Evolutionary conservation across 2,888 invertebrate species (phyloP), one percentile per base, ranked within the genome.

Genomic region (Beris chalybata): DNA sequence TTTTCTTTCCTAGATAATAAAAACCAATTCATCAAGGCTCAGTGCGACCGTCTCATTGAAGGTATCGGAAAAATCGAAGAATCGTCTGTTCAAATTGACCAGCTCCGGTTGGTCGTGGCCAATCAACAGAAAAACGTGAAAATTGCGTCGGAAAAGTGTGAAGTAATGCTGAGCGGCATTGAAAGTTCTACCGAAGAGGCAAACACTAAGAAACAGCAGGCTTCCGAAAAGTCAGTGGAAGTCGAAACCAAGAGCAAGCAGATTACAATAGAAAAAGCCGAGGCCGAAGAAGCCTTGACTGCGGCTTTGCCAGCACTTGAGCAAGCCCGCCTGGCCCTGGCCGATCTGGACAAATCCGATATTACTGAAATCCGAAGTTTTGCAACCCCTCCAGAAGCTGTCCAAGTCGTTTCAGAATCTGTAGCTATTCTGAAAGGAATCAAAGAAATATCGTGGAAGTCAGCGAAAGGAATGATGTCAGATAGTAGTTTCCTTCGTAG

Each of bases 341-440:
- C 89, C 0, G 92, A 93, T 71, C 82, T 96, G 53, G 93, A 95
- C 59, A 95, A 95, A 80, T 86, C 89, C 1, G 95, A 95, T 74
- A 95, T 96, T 72, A 94, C 94, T 29, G 95, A 96, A 82, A 95
- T 95, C 71, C 82, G 95, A 73, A 94, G 94, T 0, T 95, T 95
- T 76, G 92, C 93, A 7, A 94, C 93, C 0, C 95, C 95, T 0
- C 95, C 95, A 0, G 91, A 93, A 72, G 89, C 93, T 12, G 95
- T 95, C 31, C 94, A 95, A 83, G 84, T 89, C 0, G 91, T 96
- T 0, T 93, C 93, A 76, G 95, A 96, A 77, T 94, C 94, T 76
- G 89, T 96, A 22, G 92, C 90, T 0, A 93, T 95, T 61, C 84
- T 96, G 66, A 86, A 90, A 70, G 92, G 92, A 2, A 83, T 89